phyloP scores from a whole-genome alignment of 2,888 invertebrate species.

The Drosophila ezoana region DNA sequence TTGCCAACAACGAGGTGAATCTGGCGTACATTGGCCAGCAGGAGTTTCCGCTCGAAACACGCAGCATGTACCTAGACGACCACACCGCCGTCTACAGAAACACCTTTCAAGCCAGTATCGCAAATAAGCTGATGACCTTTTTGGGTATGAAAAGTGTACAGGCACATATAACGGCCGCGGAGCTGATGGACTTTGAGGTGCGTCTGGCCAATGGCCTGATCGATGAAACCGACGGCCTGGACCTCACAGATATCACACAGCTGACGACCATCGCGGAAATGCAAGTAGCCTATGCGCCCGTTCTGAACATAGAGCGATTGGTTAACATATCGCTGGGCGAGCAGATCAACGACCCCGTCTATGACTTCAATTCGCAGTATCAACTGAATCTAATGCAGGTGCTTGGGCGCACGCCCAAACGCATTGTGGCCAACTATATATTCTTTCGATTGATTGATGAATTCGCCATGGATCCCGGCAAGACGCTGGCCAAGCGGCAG shows the following conservation, averaged over 20 bases:
- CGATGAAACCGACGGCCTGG: constrained; percentile 48
- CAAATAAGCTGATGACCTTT: constrained; percentile 46
- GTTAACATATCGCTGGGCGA: constrained; percentile 68
- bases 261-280: constrained; percentile 60
- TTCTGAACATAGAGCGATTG: constrained; percentile 66
- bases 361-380: constrained; percentile 66
- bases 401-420: constrained; percentile 52
- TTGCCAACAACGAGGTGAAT: constrained; percentile 60
- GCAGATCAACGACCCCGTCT: constrained; percentile 56
- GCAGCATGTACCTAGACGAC: constrained; percentile 65
- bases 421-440: constrained; percentile 80
- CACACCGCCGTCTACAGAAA: constrained; percentile 34
- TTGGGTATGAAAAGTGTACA: constrained; percentile 54
- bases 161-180: constrained; percentile 60
- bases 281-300: constrained; percentile 62
- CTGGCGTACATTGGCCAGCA: constrained; percentile 67
- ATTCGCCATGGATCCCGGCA: constrained; percentile 56
- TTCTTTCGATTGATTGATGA: constrained; percentile 71
- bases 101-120: constrained; percentile 30
- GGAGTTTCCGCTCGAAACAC: constrained; percentile 56
- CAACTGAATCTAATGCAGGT: constrained; percentile 69
- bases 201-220: constrained; percentile 74
- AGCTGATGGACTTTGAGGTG: constrained; percentile 78
- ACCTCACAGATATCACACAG: constrained; percentile 44
- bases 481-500: constrained; percentile 35